Evolutionary conservation across 2,888 invertebrate genomes (phyloP).

Genomic region (Catocala sponsa): DNA sequence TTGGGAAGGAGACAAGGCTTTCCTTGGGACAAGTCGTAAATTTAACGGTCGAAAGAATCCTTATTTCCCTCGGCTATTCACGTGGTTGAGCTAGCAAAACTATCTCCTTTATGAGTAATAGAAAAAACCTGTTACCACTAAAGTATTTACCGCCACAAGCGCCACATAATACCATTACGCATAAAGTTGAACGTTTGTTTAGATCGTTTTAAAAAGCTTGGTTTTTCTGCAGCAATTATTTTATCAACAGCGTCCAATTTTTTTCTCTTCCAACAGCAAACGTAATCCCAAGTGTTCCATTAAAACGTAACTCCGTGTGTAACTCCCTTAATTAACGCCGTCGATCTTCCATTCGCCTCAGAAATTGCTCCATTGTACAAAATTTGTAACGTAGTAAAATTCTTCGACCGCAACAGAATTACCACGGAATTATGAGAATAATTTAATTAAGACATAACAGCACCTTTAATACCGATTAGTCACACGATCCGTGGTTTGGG

Average conservation of each 20-base stretch:
- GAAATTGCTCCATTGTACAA: constrained; percentile 79
- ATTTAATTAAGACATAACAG: constrained; percentile 87
- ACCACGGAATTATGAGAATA: constrained; percentile 79
- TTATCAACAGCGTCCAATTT: constrained; percentile 32
- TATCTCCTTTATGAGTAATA: constrained; percentile 76
- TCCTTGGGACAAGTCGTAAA: constrained; percentile 85
- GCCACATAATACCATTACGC: constrained; percentile 41
- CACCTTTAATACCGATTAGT: constrained; percentile 86
- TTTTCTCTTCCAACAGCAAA: constrained; percentile 39
- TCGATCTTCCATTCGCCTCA: constrained; percentile 79
- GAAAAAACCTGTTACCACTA: constrained; percentile 62
- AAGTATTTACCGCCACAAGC: constrained; percentile 55
- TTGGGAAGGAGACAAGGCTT: constrained; percentile 77
- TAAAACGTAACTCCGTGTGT: constrained; percentile 65
- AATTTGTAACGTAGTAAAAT: constrained; percentile 83
- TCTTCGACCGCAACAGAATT: constrained; percentile 75
- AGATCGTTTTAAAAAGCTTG: constrained; percentile 32
- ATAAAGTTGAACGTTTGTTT: constrained; percentile 26
- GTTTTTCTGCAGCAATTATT: constrained; percentile 41
- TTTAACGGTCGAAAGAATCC: constrained; percentile 85
- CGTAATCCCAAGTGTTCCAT: constrained; percentile 53
- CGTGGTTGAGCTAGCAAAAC: constrained; percentile 78
- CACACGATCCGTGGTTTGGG: constrained; percentile 84
- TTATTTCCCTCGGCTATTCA: constrained; percentile 82
- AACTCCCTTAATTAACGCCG: constrained; percentile 76